Evolutionary conservation across 2,888 invertebrate genomes (phyloP).

Genomic region (Caenorhabditis angaria): DNA sequence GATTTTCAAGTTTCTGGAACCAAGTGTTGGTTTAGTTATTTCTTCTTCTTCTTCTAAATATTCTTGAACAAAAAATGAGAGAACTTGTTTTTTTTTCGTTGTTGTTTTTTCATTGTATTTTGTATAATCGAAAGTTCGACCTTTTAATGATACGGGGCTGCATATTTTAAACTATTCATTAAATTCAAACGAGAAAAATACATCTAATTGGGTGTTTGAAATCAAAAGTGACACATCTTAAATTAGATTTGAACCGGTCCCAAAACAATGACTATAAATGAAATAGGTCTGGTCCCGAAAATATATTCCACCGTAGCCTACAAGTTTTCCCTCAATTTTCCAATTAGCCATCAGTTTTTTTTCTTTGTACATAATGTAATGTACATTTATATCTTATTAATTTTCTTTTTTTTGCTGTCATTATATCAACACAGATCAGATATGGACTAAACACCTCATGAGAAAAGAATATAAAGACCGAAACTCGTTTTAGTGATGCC

Average conservation of each 20-base stretch:
- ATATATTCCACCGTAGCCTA: no score
- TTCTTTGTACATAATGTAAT: no score
- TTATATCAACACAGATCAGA: background rate
- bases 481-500: background rate
- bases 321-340: no score
- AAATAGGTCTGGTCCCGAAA: no score
- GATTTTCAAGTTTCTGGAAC: constrained; percentile 1
- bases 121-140: background rate
- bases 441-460: background rate
- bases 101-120: background rate
- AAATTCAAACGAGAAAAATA: no score
- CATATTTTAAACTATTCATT: background rate
- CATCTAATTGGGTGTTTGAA: background rate
- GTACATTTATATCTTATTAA: background rate
- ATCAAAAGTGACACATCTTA: no score
- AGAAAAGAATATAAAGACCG: background rate
- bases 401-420: background rate
- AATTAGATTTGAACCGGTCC: no score
- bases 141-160: background rate
- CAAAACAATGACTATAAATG: no score
- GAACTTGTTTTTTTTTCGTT: background rate
- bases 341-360: no score
- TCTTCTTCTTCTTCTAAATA: background rate
- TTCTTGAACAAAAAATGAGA: no score
- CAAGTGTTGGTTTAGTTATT: background rate